These are phyloP conservation scores for Pantherophis guttatus DNA, from an alignment of 2,113 vertebrate genomes.

Conservation along the genomic window DNA sequence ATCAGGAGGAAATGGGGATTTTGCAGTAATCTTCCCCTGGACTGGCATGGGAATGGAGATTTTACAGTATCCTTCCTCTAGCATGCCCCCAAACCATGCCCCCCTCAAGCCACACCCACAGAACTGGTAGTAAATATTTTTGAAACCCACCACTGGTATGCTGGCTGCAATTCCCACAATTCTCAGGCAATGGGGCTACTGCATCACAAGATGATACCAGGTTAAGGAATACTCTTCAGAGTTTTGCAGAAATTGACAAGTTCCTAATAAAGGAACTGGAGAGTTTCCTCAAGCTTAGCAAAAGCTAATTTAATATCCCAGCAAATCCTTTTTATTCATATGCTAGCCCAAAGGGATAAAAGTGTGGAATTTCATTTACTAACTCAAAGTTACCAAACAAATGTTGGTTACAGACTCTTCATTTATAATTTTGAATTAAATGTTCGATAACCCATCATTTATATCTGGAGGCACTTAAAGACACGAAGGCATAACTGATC, in stretches of 20 bases:
- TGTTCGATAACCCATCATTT: background rate
- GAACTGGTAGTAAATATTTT: no score
- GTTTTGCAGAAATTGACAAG: background rate
- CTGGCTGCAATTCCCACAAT: background rate
- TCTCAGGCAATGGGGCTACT: background rate
- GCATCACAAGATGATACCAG: background rate
- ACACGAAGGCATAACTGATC: background rate
- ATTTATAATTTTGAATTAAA: background rate
- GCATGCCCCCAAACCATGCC: no score
- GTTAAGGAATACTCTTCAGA: background rate
- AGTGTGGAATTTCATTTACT: background rate
- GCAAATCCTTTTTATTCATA: background rate
- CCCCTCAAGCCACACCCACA: no score
- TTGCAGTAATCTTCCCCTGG: no score
- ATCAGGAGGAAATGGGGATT: no score
- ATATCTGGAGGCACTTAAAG: background rate
- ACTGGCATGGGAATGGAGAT: no score
- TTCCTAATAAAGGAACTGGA: conserved; percentile 49
- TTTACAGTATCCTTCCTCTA: no score
- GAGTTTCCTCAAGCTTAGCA: conserved; percentile 43
- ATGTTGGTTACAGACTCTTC: background rate
- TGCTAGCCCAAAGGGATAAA: background rate
- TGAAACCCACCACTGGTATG: background rate
- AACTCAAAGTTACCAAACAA: background rate
- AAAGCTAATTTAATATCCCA: conserved; percentile 25